Conservation (phyloP, 2,888 invertebrate species). For the Diarsia dahlii region DNA sequence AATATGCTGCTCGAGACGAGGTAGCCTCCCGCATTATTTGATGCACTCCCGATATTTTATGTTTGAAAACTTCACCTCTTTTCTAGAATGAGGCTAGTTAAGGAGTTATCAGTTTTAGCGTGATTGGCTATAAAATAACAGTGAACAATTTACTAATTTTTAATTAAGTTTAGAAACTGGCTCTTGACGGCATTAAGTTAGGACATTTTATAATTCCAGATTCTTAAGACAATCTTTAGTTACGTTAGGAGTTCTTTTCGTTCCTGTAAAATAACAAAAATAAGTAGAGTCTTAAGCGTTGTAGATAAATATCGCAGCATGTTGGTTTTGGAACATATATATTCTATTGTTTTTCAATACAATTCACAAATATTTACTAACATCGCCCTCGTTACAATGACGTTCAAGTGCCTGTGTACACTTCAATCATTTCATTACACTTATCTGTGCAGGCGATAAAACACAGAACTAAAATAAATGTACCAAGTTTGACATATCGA, state of each 20-base stretch:
- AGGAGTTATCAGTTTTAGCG: slow-evolving; percentile 18
- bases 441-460: no score
- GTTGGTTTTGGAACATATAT: no score
- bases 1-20: slow-evolving; percentile 28
- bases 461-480: no score
- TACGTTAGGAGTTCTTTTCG: background rate
- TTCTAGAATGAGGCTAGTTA: slow-evolving; percentile 11
- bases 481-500: no score
- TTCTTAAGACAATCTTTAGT: background rate
- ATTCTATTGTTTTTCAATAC: no score
- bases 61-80: slow-evolving; percentile 36
- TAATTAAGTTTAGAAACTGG: background rate
- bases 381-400: background rate
- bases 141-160: background rate
- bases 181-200: background rate
- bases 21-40: slow-evolving; percentile 51
- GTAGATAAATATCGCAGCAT: no score
- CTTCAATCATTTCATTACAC: no score
- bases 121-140: slow-evolving; percentile 25
- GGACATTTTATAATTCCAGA: background rate
- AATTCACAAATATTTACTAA: background rate
- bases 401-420: no score
- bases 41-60: slow-evolving; percentile 52
- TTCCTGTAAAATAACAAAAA: background rate
- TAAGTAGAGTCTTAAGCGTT: background rate